Evolutionary conservation across 2,113 vertebrate genomes (phyloP), one percentile per base, ranked within the genome.

Genomic region (Percina caprodes): DNA sequence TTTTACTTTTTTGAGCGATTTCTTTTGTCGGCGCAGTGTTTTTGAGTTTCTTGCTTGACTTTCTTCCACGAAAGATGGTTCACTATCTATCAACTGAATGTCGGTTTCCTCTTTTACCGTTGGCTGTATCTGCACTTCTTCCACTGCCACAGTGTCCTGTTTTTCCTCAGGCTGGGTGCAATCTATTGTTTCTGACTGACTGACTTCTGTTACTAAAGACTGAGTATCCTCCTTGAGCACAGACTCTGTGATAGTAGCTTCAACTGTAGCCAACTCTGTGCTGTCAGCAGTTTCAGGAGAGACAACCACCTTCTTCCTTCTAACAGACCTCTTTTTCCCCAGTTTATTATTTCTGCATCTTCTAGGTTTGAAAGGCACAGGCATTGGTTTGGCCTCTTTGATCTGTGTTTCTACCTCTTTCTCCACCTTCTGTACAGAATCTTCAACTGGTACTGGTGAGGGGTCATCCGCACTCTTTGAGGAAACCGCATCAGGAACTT

Each of bases 331-430:
- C 89, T 89, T 94, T 69, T 91, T 93, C 10, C 72, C 69, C 35
- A 86, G 35, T 82, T 88, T 89, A 77, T 80, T 93, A 73, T 89
- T 93, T 66, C 83, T 87, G 78, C 66, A 84, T 84, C 72, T 90
- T 80, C 39, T 93, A 54, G 89, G 87, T 87, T 93, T 94, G 46
- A 84, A 91, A 89, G 90, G 89, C 88, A 93, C 86, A 18, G 78
- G 63, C 39, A 89, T 69, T 33, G 75, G 76, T 77, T 91, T 92
- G 66, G 65, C 78, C 89, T 92, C 89, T 82, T 89, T 59, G 21
- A 70, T 74, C 63, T 87, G 86, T 21, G 81, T 79, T 66, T 92
- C 88, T 13, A 76, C 69, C 33, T 92, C 85, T 48, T 63, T 76
- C 66, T 86, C 84, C 16, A 71, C 52, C 24, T 78, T 84, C n/a